These are phyloP conservation scores for Amiota minor DNA, from an alignment of 2,888 invertebrate genomes.

Conservation along the genomic window DNA sequence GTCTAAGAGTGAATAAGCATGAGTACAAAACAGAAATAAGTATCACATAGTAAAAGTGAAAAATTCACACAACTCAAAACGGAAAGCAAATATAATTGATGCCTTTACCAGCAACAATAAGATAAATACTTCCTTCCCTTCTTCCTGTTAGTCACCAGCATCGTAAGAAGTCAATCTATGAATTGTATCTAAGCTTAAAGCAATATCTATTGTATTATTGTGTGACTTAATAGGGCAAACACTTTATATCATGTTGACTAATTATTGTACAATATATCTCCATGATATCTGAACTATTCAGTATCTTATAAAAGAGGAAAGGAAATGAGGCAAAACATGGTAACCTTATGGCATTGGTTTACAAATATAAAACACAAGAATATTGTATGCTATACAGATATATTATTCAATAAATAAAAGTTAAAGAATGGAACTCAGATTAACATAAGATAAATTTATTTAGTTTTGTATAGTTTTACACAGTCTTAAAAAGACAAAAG, in stretches of 20 bases:
- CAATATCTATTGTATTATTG: constrained; percentile 32
- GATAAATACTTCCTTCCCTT: not conserved
- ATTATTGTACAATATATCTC: constrained; percentile 35
- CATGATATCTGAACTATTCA: not conserved
- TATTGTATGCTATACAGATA: too few relatives aligned
- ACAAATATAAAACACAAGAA: too few relatives aligned
- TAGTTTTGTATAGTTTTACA: too few relatives aligned
- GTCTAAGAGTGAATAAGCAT: not conserved
- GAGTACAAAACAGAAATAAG: constrained; percentile 6
- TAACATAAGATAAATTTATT: too few relatives aligned
- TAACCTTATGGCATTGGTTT: too few relatives aligned
- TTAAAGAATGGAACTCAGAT: too few relatives aligned
- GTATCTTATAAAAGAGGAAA: not conserved
- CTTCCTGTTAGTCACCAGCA: not conserved
- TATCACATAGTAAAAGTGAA: constrained; percentile 30
- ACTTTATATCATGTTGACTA: constrained; percentile 39
- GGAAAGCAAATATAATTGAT: constrained; percentile 33
- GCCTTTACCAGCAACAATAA: not conserved
- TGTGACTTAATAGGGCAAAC: constrained; percentile 36
- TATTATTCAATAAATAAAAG: too few relatives aligned
- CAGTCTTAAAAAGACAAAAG: too few relatives aligned
- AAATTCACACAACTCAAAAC: constrained; percentile 14
- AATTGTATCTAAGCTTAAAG: not conserved
- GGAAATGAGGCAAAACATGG: too few relatives aligned
- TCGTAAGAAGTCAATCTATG: not conserved